Evolutionary conservation across 2,888 invertebrate species (phyloP), one percentile per base, ranked within the genome.

Genomic region (Tuberolachnus salignus): DNA sequence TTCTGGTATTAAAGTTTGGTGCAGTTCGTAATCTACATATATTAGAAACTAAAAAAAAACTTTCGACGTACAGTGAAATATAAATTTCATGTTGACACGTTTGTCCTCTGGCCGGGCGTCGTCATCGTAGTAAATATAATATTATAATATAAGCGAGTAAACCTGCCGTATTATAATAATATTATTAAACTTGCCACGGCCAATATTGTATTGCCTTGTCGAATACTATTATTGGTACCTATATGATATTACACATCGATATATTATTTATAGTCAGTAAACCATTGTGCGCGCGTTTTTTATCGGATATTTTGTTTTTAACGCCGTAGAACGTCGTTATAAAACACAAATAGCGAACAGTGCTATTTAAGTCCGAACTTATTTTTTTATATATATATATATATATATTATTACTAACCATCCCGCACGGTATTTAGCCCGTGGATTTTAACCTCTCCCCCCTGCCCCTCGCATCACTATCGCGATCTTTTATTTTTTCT

Each of bases 11-110:
- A 72, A 72, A 61, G 49, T 72, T 72, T 61, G 34, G 34, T 34
- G 34, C 34, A 34, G 49, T 34, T 46, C 72, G 34, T 61, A 72
- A 72, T 61, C 61, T 72, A 61, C 59, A 72, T 72, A 72, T 34
- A 61, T 72, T 61, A 72, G 61, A 72, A 72, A 72, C 49, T 72
- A 61, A 61, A 72, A 72, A n/a, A 59, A 34, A 72, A 72, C 72
- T 72, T 72, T 72, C 61, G 72, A 61, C 61, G 26, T 34, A 19
- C 34, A 34, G 19, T 59, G 34, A 34, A 72, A 72, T 49, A 61
- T 72, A 72, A 61, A 61, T 72, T 61, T 49, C 61, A 14, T 71
- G 71, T 71, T 46, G 46, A 46, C 26, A 64, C 21, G 19, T 70
- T 57, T 55, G 70, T 21, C 70, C 55, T 55, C 44, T 23, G 70